phyloP scores from a whole-genome alignment of 2,888 invertebrate genomes.

The Agrochola lota region DNA sequence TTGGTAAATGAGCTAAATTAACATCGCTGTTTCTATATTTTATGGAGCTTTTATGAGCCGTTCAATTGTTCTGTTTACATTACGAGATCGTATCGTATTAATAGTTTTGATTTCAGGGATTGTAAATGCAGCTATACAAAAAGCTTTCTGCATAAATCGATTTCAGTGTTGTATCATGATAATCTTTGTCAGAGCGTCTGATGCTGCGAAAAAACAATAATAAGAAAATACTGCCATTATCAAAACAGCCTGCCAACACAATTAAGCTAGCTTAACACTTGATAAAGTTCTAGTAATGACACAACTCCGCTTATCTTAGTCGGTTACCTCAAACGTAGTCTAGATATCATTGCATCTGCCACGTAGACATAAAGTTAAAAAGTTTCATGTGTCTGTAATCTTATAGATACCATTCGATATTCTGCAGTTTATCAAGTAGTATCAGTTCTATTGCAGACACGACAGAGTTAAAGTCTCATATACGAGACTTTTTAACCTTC shows the following conservation, averaged over 20 bases:
- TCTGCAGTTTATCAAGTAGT: conserved; percentile 18
- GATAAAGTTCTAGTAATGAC: background rate
- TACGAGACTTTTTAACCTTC: too few species aligned
- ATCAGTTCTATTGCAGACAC: background rate
- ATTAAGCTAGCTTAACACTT: background rate
- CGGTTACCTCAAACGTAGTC: background rate
- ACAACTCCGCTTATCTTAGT: background rate
- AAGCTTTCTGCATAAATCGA: background rate
- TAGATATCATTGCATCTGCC: background rate
- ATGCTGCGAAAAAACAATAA: background rate
- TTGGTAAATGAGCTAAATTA: conserved; percentile 47
- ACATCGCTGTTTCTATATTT: conserved; percentile 40
- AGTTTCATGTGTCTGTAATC: background rate
- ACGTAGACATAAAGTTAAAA: background rate
- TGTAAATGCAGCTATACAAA: background rate
- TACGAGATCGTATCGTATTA: conserved; percentile 4
- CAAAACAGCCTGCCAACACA: background rate
- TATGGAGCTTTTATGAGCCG: conserved; percentile 22
- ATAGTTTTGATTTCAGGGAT: background rate
- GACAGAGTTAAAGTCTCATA: background rate
- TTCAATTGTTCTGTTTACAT: conserved; percentile 27
- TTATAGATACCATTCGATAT: conserved; percentile 1
- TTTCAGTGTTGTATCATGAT: background rate
- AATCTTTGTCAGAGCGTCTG: background rate
- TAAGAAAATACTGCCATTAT: background rate